Conservation (phyloP, 2,888 invertebrate species). For the Ariolimax columbianus region DNA sequence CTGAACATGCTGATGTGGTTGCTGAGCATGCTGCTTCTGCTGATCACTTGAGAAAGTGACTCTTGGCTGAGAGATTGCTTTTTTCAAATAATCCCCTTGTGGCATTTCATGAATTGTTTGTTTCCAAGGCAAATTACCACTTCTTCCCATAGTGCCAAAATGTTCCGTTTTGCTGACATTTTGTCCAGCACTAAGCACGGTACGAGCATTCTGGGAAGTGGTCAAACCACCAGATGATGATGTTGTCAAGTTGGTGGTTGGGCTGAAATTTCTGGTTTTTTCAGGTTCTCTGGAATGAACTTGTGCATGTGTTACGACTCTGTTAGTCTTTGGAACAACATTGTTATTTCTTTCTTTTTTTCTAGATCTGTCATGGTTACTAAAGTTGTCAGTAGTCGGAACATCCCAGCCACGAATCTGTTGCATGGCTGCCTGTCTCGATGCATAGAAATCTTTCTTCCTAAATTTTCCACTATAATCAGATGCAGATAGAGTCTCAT, state of each 20-base stretch:
- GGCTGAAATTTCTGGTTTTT: conserved; percentile 14
- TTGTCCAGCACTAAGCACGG: background rate
- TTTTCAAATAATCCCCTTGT: background rate
- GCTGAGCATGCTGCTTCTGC: conserved; percentile 18
- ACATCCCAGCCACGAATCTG: conserved; percentile 73
- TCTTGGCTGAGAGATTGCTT: conserved; percentile 12
- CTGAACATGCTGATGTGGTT: background rate
- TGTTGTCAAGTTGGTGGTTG: conserved; percentile 33
- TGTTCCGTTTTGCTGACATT: background rate
- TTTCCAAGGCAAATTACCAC: conserved; percentile 15
- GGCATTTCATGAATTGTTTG: background rate
- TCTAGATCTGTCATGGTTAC: conserved; percentile 20
- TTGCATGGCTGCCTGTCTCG: conserved; percentile 72
- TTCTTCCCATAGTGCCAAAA: background rate
- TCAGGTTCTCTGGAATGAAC: conserved; percentile 34
- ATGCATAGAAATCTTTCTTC: conserved; percentile 72
- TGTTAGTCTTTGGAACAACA: conserved; percentile 23
- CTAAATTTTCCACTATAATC: conserved; percentile 86
- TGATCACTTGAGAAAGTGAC: conserved; percentile 35
- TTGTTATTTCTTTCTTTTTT: conserved; percentile 35
- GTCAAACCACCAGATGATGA: conserved; percentile 29
- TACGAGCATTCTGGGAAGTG: background rate
- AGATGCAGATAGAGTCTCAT: conserved; percentile 77
- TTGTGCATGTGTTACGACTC: conserved; percentile 38
- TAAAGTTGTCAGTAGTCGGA: conserved; percentile 55